Base-by-base conservation (phyloP, 2,797 vertebrate genomes). In the Fistularia commersonii region DNA sequence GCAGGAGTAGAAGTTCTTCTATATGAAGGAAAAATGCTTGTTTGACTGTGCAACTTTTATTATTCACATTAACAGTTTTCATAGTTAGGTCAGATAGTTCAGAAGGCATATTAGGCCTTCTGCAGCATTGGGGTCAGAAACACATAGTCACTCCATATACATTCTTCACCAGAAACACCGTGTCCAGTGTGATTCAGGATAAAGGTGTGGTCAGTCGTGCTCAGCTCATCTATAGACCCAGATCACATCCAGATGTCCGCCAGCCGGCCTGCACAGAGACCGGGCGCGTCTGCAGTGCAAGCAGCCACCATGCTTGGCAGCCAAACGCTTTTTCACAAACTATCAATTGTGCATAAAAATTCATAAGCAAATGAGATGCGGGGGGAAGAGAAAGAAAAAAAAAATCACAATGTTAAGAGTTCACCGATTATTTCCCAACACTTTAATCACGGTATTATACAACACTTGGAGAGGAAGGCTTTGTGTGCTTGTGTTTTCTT, bases 231-330 rank as follows among this genome's bases (percentile, higher is more conserved):
- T 75, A 56, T 57, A 69, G 58, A 64, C 57, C 55, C 52, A 53
- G 79, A 86, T 87, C 74, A 72, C 69, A 81, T 82, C 83, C 89
- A 90, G 84, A 88, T 88, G 82, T 88, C 66, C 67, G 53, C 65
- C 57, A 61, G 55, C 58, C 54, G 51, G 23, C 23, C 23, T 23
- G 23, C 23, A 23, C 23, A 23, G 23, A 23, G 23, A 23, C 23
- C 23, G 23, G 23, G 23, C 23, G 23, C 23, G 23, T 23, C 23
- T 4, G 23, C 58, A 50, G 80, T 59, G 60, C 62, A 53, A 45
- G 50, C 61, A 63, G 69, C 78, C 74, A 78, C 74, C 64, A 74
- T 45, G 57, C 66, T 53, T 84, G 82, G 68, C 84, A 77, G 39
- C 50, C 6, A 2, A 55, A 46, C 8, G 51, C 51, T 61, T 76